These are phyloP conservation scores for Trichacis sp. DNA, from an alignment of 2,888 invertebrate species.

Conservation along the genomic window DNA sequence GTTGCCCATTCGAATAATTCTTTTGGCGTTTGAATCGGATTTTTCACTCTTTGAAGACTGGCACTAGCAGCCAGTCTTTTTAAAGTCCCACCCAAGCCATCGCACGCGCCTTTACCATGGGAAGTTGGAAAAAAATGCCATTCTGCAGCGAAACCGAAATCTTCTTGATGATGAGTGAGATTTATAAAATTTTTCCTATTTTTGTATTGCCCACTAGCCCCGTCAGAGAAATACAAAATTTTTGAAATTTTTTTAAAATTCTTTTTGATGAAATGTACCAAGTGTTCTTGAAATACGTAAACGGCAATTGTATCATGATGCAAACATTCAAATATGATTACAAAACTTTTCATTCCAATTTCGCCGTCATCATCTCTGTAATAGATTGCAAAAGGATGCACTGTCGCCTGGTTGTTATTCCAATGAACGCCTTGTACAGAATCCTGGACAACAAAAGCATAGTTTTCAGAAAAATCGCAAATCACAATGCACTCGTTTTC, in stretches of 20 bases:
- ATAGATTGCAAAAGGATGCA: no score
- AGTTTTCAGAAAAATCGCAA: constrained; percentile 3
- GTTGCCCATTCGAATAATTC: constrained; percentile 23
- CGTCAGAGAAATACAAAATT: constrained; percentile 11
- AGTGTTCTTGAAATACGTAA: not conserved
- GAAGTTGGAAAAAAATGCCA: no score
- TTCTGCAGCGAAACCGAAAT: constrained; percentile 16
- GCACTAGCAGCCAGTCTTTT: no score
- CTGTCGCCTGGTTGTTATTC: no score
- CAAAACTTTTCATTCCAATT: not conserved
- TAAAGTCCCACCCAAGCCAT: no score
- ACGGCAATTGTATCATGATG: no score
- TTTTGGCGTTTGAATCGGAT: no score
- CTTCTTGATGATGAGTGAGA: constrained; percentile 19
- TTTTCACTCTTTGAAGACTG: constrained; percentile 14
- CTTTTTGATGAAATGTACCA: not conserved
- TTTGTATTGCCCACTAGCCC: constrained; percentile 15
- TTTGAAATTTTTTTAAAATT: no score
- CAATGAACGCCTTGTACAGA: no score
- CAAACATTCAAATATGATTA: no score
- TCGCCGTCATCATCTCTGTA: not conserved
- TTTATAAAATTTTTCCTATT: constrained; percentile 18
- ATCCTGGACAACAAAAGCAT: no score
- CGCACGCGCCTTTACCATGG: constrained; percentile 18
- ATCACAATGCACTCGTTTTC: no score